Percentiles rank a stretch among this genome's conserved stretches.
These are phyloP conservation scores for Drosophila emarginata DNA, from an alignment of 2,888 invertebrate genomes.

Conservation along the genomic window DNA sequence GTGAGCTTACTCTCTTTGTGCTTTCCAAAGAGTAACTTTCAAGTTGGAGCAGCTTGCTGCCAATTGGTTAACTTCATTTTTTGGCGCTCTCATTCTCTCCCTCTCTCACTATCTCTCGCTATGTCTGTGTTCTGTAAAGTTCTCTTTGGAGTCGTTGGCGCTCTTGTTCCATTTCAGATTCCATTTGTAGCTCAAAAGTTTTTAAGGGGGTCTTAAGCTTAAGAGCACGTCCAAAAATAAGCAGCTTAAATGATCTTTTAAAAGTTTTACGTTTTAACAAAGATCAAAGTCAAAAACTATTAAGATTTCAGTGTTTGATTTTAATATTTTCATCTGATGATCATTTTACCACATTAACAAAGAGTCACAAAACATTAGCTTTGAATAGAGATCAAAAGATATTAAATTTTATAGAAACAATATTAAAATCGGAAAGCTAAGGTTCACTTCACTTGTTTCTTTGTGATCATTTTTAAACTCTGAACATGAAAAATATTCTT, in stretches of 20 bases:
- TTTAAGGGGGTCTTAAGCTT: constrained; percentile 7
- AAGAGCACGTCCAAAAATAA: constrained; percentile 17
- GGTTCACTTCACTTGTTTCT: not conserved
- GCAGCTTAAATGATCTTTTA: constrained; percentile 5
- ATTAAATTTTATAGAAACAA: not conserved
- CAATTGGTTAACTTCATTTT: constrained; percentile 25
- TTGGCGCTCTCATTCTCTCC: too few relatives aligned
- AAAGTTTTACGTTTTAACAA: not conserved
- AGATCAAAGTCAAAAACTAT: constrained; percentile 6
- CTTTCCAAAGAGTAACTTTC: constrained; percentile 54
- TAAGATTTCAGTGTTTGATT: not conserved
- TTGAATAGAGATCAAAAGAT: not conserved
- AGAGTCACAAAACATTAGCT: not conserved
- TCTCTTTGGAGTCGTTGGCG: constrained; percentile 12
- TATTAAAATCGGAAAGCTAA: not conserved
- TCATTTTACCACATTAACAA: not conserved
- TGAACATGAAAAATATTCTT: too few relatives aligned
- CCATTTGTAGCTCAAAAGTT: constrained; percentile 44
- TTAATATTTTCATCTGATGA: not conserved
- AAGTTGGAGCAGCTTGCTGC: constrained; percentile 18
- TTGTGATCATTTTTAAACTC: not conserved
- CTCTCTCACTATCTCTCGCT: not conserved
- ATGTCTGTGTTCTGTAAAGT: not conserved
- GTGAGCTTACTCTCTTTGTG: constrained; percentile 63
- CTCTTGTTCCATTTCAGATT: constrained; percentile 49